These are phyloP conservation scores for Epizoanthus rinbou DNA, from an alignment of 92 coral and sea anemone species.

Conservation along the genomic window DNA sequence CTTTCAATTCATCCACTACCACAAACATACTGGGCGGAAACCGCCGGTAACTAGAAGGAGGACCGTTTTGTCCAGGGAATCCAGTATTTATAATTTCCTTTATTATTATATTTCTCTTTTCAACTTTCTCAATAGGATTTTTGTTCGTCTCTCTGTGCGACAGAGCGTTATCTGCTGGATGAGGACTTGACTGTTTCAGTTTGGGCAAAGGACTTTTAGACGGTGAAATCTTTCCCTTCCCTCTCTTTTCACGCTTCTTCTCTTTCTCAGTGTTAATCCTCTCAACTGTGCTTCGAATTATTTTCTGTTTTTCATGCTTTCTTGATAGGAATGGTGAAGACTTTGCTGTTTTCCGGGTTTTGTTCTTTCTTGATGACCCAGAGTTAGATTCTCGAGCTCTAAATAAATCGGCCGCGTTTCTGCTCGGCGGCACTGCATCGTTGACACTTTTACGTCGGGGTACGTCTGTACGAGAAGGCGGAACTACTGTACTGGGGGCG, in stretches of 20 bases:
- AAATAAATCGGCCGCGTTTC: neutral
- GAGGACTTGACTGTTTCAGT: neutral
- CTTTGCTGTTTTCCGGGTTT: neutral
- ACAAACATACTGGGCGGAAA: constrained; percentile 87
- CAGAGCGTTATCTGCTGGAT: constrained; percentile 1
- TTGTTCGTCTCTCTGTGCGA: constrained; percentile 19
- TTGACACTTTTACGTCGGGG: constrained; percentile 13
- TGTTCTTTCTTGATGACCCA: constrained; percentile 4
- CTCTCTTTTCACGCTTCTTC: neutral
- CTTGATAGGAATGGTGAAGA: neutral
- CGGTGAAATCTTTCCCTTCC: neutral
- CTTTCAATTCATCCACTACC: constrained; percentile 60
- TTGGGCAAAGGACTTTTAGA: neutral
- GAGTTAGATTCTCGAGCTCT: neutral
- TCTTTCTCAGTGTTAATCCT: neutral
- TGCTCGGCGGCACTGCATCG: neutral
- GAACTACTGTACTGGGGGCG: neutral
- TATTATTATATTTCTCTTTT: constrained; percentile 65
- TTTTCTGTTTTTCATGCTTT: neutral
- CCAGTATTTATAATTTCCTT: constrained; percentile 95
- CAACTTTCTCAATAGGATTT: constrained; percentile 55
- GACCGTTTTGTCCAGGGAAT: constrained; percentile 68
- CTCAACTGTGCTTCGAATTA: neutral
- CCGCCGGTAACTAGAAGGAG: constrained; percentile 69
- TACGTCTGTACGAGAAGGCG: neutral